Base-by-base conservation (phyloP, 1,140 invertebrate genomes). In the Leptopilina boulardi region DNA sequence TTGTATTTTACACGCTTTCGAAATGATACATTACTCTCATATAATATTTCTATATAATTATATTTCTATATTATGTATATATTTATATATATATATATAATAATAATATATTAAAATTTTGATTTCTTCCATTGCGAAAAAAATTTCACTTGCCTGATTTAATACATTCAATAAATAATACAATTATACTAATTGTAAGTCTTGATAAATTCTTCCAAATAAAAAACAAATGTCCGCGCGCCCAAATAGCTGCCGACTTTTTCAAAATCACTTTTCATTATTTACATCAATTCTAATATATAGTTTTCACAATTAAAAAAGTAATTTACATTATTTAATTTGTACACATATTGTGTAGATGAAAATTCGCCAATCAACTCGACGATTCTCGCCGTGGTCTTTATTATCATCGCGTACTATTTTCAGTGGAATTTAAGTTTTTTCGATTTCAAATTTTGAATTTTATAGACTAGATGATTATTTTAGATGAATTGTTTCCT, bases 81-180 rank as follows among this genome's bases (percentile, higher is more conserved):
- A 42, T n/a, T 54, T 74, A 54, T 70, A 42, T 74, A 47, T 41
- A 77, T 78, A 70, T 76, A 71, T 80, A 66, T 41, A 70, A 74
- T 9, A 38, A 6, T 6, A 38, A 83, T 83, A 82, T 81, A 85
- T 85, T 79, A 85, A 74, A 85, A 84, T 86, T 86, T 82, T 78
- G 81, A 84, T 80, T 78, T 47, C 72, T 8, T 34, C 59, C 13
- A 8, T 66, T 30, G 59, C 59, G 59, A 66, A 38, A 38, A 38
- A 38, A 66, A 66, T 66, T 66, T 66, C 59, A 66, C 59, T 15
- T 66, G 59, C 59, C 59, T 30, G 59, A 66, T n/a, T n/a, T 66
- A 38, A 8, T 66, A 66, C 21, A 30, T 66, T 66, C 59, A 66
- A 66, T 66, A 66, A 66, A 66, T 66, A 66, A 66, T 66, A 66